Evolutionary conservation across 2,888 invertebrate genomes (phyloP).

Genomic region (Lamellibrachia satsuma): DNA sequence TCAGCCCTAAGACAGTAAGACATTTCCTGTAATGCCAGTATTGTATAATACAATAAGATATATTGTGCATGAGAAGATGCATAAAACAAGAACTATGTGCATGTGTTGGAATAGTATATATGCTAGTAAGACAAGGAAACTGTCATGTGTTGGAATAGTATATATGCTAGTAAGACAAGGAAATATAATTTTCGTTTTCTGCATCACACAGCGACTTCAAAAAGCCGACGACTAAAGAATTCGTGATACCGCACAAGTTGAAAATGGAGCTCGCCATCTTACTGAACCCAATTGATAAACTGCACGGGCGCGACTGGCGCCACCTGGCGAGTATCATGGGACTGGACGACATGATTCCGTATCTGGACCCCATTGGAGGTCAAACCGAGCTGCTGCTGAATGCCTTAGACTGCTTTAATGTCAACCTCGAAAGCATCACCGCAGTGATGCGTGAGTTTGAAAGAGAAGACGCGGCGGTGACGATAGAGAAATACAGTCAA

Average conservation of each 20-base stretch:
- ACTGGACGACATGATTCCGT: slow-evolving; percentile 9
- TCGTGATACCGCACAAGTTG: neutral
- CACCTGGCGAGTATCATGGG: neutral
- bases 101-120: neutral
- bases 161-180: neutral
- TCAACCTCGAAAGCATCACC: neutral
- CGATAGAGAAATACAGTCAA: neutral
- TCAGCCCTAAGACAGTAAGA: no score
- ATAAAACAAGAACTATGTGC: neutral
- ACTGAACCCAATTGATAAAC: neutral
- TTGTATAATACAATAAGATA: no score
- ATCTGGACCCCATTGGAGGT: neutral
- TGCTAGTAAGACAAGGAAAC: neutral
- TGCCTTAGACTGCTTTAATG: neutral
- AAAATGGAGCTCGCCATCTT: slow-evolving; percentile 4
- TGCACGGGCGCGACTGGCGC: slow-evolving; percentile 9
- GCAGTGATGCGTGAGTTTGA: slow-evolving; percentile 1
- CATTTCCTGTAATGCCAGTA: no score
- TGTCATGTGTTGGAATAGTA: neutral
- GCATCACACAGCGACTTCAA: neutral
- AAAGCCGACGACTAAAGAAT: neutral
- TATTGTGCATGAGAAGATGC: neutral
- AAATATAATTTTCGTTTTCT: neutral
- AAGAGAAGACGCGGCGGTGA: slow-evolving; percentile 13
- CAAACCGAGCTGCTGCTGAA: neutral